A percentile compares a stretch with the other conserved stretches of the same genome.
Evolutionary conservation across 2,888 invertebrate genomes (phyloP).

Genomic region (Amphipyra berbera): DNA sequence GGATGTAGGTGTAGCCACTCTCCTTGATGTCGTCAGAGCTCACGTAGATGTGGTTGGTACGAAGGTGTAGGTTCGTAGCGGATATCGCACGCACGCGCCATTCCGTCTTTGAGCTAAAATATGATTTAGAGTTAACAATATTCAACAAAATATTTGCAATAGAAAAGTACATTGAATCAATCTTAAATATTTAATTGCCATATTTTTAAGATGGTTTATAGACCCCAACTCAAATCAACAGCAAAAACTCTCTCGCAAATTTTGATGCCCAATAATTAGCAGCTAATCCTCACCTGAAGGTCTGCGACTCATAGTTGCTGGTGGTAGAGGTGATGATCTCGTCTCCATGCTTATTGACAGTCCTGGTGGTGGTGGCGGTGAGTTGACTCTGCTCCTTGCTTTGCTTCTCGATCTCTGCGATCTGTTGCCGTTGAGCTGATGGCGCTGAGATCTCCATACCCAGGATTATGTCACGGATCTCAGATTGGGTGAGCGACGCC

Average conservation of each 20-base stretch:
- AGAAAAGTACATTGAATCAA: too few relatives aligned
- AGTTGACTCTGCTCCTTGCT: constrained; percentile 99
- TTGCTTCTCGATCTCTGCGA: constrained; percentile 99
- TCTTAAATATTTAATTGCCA: too few relatives aligned
- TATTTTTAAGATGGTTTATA: too few relatives aligned
- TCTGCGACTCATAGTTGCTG: constrained; percentile 99
- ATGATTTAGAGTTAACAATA: not conserved
- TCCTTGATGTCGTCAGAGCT: constrained; percentile 99
- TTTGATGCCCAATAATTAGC: too few relatives aligned
- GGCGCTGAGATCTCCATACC: constrained; percentile 99
- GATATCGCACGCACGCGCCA: constrained; percentile 99
- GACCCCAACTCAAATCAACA: too few relatives aligned
- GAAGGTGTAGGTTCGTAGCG: constrained; percentile 98
- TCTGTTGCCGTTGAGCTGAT: constrained; percentile 99
- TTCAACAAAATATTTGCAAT: not conserved
- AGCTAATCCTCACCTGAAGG: constrained; percentile 91
- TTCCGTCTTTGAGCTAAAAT: constrained; percentile 97
- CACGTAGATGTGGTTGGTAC: constrained; percentile 99
- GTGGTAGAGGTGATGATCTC: constrained; percentile 99
- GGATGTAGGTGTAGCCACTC: constrained; percentile 98
- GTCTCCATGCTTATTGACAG: constrained; percentile 99
- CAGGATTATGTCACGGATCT: constrained; percentile 99
- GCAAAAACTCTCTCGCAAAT: too few relatives aligned
- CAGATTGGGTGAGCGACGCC: constrained; percentile 99
- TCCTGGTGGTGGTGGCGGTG: constrained; percentile 99